These are phyloP conservation scores for Vanessa cardui DNA, from an alignment of 2,888 invertebrate genomes.

Conservation along the genomic window DNA sequence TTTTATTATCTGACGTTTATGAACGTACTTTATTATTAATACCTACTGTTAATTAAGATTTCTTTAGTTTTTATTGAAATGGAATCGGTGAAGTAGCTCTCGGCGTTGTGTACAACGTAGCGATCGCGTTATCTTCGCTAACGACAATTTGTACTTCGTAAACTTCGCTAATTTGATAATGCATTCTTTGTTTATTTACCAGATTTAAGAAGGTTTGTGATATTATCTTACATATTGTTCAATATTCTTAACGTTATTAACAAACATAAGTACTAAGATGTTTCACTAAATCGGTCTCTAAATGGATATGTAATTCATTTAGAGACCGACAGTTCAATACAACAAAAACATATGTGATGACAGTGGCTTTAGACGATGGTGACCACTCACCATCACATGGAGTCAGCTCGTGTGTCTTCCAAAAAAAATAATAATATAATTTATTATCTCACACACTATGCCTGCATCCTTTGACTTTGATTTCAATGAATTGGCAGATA, in stretches of 20 bases:
- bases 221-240: too few relatives aligned
- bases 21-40: conserved; percentile 39
- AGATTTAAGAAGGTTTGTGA: too few relatives aligned
- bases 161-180: neutral
- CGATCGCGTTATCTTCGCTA: conserved; percentile 32
- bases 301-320: too few relatives aligned
- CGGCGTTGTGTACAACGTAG: conserved; percentile 28
- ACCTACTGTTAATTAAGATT: conserved; percentile 37
- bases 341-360: too few relatives aligned
- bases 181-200: neutral
- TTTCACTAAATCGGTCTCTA: too few relatives aligned
- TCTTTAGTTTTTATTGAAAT: conserved; percentile 34
- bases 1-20: conserved; percentile 41
- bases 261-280: too few relatives aligned
- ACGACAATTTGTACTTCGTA: conserved; percentile 24
- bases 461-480: conserved; percentile 37
- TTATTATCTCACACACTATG: conserved; percentile 22
- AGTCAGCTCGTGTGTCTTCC: too few relatives aligned
- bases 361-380: neutral
- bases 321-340: too few relatives aligned
- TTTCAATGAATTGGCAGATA: conserved; percentile 40
- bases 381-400: too few relatives aligned
- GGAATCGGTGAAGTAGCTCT: conserved; percentile 35
- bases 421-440: too few relatives aligned
- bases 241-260: too few relatives aligned